Evolutionary conservation across 2,888 invertebrate species (phyloP).

Genomic region (Caenorhabditis auriculariae): DNA sequence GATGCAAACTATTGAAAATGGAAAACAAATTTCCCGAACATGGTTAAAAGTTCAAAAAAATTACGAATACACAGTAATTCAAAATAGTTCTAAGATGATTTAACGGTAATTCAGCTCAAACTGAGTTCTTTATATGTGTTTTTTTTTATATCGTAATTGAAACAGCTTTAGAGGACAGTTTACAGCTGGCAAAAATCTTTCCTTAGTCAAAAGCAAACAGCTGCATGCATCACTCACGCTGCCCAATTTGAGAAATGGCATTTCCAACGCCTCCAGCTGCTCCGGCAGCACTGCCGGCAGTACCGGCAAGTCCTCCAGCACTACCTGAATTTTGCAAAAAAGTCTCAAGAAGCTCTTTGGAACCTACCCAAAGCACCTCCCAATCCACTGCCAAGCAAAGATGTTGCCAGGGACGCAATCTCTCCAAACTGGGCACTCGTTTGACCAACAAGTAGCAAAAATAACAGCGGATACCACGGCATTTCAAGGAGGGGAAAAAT

Average conservation of each 20-base stretch:
- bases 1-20: constrained; percentile 1
- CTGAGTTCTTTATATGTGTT: too few relatives aligned
- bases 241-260: constrained; percentile 50
- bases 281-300: constrained; percentile 47
- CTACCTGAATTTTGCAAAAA: constrained; percentile 12
- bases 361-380: constrained; percentile 24
- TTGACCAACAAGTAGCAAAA: constrained; percentile 6
- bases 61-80: too few relatives aligned
- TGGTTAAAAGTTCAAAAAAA: too few relatives aligned
- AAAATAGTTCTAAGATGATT: too few relatives aligned
- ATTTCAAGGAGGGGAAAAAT: too few relatives aligned
- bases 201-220: too few relatives aligned
- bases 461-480: too few relatives aligned
- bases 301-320: constrained; percentile 32
- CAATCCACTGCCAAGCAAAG: constrained; percentile 29
- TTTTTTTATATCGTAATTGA: too few relatives aligned
- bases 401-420: constrained; percentile 54
- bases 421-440: constrained; percentile 53
- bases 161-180: too few relatives aligned
- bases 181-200: too few relatives aligned
- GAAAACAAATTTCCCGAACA: too few relatives aligned
- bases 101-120: too few relatives aligned
- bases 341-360: not conserved
- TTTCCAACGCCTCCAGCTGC: constrained; percentile 47
- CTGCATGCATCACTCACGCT: constrained; percentile 37